These are phyloP conservation scores for Xestia rhomboidea DNA, from an alignment of 2,888 invertebrate species.

Conservation along the genomic window DNA sequence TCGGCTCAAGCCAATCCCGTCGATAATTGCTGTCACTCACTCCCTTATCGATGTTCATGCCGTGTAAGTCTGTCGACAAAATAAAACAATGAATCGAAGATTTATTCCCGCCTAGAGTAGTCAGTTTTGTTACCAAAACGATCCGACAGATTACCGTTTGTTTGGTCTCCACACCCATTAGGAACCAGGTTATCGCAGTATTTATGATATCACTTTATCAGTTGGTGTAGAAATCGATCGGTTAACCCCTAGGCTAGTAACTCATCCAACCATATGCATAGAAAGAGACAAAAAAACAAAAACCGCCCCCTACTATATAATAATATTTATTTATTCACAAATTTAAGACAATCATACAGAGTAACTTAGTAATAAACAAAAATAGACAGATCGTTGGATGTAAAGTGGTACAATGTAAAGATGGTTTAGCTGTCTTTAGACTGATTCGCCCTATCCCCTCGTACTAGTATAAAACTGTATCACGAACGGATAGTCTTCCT, in stretches of 20 bases:
- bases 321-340: no score
- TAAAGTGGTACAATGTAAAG: no score
- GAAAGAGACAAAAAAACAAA: not conserved
- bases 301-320: no score
- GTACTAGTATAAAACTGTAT: no score
- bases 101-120: not conserved
- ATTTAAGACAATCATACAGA: no score
- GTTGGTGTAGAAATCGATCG: slow-evolving; percentile 26
- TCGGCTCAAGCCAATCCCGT: not conserved
- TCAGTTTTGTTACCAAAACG: not conserved
- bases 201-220: slow-evolving; percentile 37
- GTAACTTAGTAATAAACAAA: no score
- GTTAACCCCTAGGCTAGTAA: not conserved
- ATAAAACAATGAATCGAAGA: not conserved
- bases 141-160: not conserved
- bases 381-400: no score
- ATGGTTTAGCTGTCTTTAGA: no score
- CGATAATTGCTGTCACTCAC: not conserved
- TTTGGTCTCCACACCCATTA: slow-evolving; percentile 3
- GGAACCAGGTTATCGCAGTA: slow-evolving; percentile 38
- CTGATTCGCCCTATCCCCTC: no score
- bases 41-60: not conserved
- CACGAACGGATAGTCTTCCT: no score
- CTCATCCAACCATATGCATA: not conserved
- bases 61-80: not conserved